Base-by-base conservation (phyloP, 2,888 invertebrate species). In the Polydesmus complanatus region DNA sequence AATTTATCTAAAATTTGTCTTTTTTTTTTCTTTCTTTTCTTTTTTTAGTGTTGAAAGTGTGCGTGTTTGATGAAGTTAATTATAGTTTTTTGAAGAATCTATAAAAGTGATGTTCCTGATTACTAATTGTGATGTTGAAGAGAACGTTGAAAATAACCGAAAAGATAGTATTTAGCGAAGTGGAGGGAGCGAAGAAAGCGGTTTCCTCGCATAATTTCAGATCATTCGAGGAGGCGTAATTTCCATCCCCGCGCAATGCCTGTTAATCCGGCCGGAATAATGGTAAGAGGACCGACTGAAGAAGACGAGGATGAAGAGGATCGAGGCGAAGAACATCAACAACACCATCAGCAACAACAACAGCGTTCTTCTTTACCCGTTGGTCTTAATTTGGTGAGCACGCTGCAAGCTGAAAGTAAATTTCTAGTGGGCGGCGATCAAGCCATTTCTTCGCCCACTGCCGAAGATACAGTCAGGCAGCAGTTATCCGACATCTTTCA, bases 401-500 rank as follows among this genome's bases (percentile, higher is more conserved):
- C 18, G 11, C 14, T 56, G 27, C 37, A 47, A 56, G 23, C n/a
- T 14, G 56, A 56, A n/a, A 22, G 11, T 11, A n/a, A 19, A 27
- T 11, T n/a, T n/a, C 14, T 54, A 11, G 11, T 21, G 18, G 18
- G 11, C 18, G n/a, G 25, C 8, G 23, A n/a, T 21, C 21, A 23
- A 25, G 26, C 18, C 25, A 19, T 54, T n/a, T 22, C 22, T n/a
- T 22, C 54, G 8, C 23, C 26, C 14, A 26, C 58, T 18, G 22
- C 21, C 5, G 50, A 18, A 14, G 58, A 49, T n/a, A 23, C 51
- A 11, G 50, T 58, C 18, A 49, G 51, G 18, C 58, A 58, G 21
- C 58, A 58, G 23, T 26, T 50, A 23, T 49, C 58, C 23, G n/a
- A n/a, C n/a, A 58, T 58, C 51, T 19, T 58, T 21, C 58, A 58